A percentile compares a stretch with the other conserved stretches of the same genome.
Conservation (phyloP, 2,797 vertebrate species). For the Acrossocheilus wenchowensis region DNA sequence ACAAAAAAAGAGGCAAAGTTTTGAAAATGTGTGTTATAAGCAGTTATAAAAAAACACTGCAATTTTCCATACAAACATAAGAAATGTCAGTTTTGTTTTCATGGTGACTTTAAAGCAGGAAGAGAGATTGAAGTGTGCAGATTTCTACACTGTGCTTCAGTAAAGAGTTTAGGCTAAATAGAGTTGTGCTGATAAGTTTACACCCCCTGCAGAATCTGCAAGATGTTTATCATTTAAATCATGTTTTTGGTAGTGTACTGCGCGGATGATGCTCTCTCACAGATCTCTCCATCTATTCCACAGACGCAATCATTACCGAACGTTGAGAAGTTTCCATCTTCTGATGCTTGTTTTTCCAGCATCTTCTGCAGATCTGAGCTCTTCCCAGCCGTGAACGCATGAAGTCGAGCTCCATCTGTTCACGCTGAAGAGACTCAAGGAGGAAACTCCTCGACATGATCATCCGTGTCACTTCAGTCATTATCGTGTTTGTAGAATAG, state of each 20-base stretch:
- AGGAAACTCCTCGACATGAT: background rate
- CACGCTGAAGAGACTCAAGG: background rate
- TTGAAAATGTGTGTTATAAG: too few relatives aligned
- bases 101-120: background rate
- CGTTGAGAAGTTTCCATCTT: background rate
- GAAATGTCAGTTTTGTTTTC: background rate
- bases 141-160: background rate
- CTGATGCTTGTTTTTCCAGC: background rate
- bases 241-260: too few relatives aligned
- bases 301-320: background rate
- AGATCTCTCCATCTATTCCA: background rate
- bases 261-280: background rate
- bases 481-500: background rate
- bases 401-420: background rate
- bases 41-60: background rate
- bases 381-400: background rate
- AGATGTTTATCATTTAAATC: too few relatives aligned
- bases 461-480: background rate
- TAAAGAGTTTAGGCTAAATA: background rate
- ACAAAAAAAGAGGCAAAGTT: too few relatives aligned
- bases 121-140: background rate
- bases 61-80: background rate
- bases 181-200: too few relatives aligned
- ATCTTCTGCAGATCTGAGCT: constrained; percentile 1
- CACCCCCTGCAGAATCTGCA: background rate